Conservation (phyloP, 2,113 vertebrate genomes). For the Chauna torquata region DNA sequence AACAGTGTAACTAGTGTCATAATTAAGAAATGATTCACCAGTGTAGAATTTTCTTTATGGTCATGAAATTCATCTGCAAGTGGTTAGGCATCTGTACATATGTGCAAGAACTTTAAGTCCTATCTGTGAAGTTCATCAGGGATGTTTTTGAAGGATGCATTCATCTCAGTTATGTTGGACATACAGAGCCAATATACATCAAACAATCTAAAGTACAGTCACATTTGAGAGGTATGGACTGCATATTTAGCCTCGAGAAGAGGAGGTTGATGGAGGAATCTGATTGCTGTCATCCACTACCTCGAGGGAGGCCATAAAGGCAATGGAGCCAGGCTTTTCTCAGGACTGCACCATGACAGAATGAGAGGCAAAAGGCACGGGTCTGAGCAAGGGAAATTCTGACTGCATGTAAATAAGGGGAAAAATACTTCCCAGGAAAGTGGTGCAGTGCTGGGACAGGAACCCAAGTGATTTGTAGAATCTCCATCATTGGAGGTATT, state of each 20-base stretch:
- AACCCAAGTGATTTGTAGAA: not conserved
- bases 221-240: fast-evolving
- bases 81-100: not conserved
- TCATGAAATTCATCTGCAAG: not conserved
- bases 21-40: not conserved
- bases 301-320: not conserved
- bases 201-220: not conserved
- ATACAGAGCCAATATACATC: too few species aligned
- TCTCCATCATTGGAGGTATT: not conserved
- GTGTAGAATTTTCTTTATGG: not conserved
- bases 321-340: not conserved
- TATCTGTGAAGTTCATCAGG: not conserved
- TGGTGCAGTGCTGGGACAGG: not conserved
- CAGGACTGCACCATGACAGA: not conserved
- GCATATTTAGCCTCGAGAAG: not conserved
- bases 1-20: not conserved
- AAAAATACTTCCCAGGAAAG: not conserved
- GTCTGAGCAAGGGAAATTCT: not conserved
- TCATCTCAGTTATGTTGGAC: not conserved
- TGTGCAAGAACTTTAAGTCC: not conserved
- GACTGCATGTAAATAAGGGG: not conserved
- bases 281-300: not conserved
- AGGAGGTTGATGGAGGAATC: not conserved
- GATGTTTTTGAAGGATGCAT: not conserved
- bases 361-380: not conserved